Conservation (phyloP, 2,797 vertebrate species). For the Trematomus bernacchii region DNA sequence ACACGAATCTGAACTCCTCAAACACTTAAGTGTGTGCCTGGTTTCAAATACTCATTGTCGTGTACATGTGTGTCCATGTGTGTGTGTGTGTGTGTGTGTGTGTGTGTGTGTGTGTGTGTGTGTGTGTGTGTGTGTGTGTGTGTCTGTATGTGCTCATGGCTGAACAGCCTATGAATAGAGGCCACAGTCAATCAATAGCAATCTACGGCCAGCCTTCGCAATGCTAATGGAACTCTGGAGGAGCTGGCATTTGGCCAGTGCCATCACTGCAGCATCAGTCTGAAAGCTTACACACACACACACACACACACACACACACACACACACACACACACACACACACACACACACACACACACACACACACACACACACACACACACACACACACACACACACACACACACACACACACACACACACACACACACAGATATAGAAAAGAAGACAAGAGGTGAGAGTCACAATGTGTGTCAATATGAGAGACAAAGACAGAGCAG, state of each 20-base stretch:
- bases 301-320: slow-evolving; percentile 9
- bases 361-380: slow-evolving; percentile 8
- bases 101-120: slow-evolving; percentile 31
- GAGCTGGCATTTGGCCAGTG: slow-evolving; percentile 75
- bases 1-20: slow-evolving; percentile 17
- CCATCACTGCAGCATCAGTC: slow-evolving; percentile 68
- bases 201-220: slow-evolving; percentile 79
- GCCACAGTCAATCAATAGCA: slow-evolving; percentile 85
- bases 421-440: slow-evolving; percentile 6
- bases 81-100: slow-evolving; percentile 31
- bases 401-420: slow-evolving; percentile 7
- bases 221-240: slow-evolving; percentile 82
- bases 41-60: slow-evolving; percentile 36
- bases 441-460: slow-evolving; percentile 59
- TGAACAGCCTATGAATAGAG: slow-evolving; percentile 81
- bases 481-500: slow-evolving; percentile 23
- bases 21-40: slow-evolving; percentile 33
- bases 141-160: slow-evolving; percentile 29
- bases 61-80: slow-evolving; percentile 21
- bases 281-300: slow-evolving; percentile 26
- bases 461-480: slow-evolving; percentile 63
- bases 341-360: slow-evolving; percentile 10
- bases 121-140: slow-evolving; percentile 31
- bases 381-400: slow-evolving; percentile 10
- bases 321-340: slow-evolving; percentile 10